These are phyloP conservation scores for Zosterops japonicus DNA, from an alignment of 2,113 vertebrate genomes.

Conservation along the genomic window DNA sequence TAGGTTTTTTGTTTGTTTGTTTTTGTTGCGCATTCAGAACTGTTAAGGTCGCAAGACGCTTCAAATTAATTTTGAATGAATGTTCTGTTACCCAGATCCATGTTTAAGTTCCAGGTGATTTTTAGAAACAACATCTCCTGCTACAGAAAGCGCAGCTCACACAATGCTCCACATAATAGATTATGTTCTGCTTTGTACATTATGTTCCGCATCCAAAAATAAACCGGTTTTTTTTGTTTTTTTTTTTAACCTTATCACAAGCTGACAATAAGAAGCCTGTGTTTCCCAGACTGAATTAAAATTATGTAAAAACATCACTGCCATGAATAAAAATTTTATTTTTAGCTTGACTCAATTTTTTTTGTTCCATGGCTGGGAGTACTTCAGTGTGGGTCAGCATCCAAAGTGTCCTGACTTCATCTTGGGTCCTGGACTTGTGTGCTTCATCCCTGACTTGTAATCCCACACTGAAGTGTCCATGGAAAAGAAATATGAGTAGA, in stretches of 20 bases:
- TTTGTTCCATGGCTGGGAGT: background rate
- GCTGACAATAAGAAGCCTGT: background rate
- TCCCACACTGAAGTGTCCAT: background rate
- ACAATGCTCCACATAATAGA: background rate
- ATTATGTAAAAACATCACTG: background rate
- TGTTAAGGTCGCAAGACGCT: background rate
- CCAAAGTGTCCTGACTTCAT: background rate
- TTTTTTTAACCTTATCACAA: background rate
- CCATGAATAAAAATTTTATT: background rate
- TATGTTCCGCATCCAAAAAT: background rate
- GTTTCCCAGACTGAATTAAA: background rate
- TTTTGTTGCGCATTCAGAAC: background rate
- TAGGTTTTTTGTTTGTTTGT: background rate
- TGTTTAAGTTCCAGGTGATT: background rate
- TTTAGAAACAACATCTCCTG: background rate
- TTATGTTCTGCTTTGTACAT: background rate
- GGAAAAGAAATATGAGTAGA: background rate
- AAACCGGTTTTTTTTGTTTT: too few species aligned
- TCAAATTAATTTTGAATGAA: background rate
- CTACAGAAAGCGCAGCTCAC: accelerated
- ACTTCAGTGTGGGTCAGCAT: background rate
- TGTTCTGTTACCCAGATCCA: background rate
- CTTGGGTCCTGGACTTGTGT: background rate
- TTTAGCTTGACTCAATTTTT: background rate
- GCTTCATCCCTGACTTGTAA: background rate